Evolutionary conservation across 2,797 vertebrate genomes (phyloP), one percentile per base, ranked within the genome.

Genomic region (Euphonia xanthogaster): DNA sequence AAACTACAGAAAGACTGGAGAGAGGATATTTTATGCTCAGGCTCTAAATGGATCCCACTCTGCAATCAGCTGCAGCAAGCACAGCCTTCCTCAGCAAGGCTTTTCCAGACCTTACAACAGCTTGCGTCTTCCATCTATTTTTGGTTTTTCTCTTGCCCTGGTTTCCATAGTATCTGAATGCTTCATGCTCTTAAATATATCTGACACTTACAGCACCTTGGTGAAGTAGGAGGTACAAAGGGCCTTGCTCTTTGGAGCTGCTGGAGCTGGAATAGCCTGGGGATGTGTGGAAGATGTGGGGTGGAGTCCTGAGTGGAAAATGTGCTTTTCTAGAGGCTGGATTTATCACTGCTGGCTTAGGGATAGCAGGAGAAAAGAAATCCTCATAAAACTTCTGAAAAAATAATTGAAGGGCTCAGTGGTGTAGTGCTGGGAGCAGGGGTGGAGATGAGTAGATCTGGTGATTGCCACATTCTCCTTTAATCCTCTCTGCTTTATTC

Each of bases 141-240:
- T 89, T 85, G 94, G 77, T 25, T 79, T 90, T 91, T 88, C 89
- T 92, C 80, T 92, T 92, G 95, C 91, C 95, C 89, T 93, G 71
- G 96, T 96, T 96, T 96, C 96, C 95, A 96, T 96, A 93, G 96
- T 76, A 94, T 87, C 95, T 30, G 33, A 94, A 82, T 66, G 78
- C 84, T 96, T 94, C 89, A 58, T 48, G 82, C 89, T 95, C 84
- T 93, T 91, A 94, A 93, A 94, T 91, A 85, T 85, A 92, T 95
- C 71, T 92, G 87, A 93, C 90, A 95, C 95, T 94, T 55, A 11
- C 86, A 94, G 73, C 93, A 95, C 94, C 96, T 93, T 79, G 71
- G 84, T 94, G 91, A 85, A 93, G 93, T 80, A 72, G 94, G 94
- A 88, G 91, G 94, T 73, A 80, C 79, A 35, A 30, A 74, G 83